Conservation (phyloP, 2,888 invertebrate species). For the Idaea dimidiata region DNA sequence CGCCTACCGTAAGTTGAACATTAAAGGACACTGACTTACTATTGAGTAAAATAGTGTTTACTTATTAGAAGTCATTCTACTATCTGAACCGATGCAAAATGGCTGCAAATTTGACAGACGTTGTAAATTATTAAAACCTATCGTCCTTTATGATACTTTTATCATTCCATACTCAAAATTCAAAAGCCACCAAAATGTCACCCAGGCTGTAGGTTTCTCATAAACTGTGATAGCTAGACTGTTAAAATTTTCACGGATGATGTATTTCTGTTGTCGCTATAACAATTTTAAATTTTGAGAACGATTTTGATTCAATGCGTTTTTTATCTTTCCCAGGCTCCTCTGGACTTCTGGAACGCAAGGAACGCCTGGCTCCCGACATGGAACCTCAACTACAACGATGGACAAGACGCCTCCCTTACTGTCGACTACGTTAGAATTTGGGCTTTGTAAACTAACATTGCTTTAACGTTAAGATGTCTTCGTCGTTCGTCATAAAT, state of each 20-base stretch:
- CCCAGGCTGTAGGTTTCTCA: too few species aligned
- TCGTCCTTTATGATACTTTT: too few species aligned
- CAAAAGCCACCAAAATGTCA: too few species aligned
- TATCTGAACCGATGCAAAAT: too few species aligned
- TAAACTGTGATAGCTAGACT: too few species aligned
- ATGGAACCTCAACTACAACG: constrained; percentile 77
- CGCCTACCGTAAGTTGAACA: constrained; percentile 66
- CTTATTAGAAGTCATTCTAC: too few species aligned
- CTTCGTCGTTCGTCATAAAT: too few species aligned
- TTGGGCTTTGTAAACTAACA: constrained; percentile 76
- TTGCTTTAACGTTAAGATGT: not conserved
- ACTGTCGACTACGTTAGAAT: constrained; percentile 85
- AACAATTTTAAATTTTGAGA: not conserved
- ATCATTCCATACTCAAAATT: too few species aligned
- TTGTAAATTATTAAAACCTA: too few species aligned
- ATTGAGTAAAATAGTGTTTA: not conserved
- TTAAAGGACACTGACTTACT: not conserved
- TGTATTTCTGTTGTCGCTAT: too few species aligned
- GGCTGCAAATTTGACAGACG: too few species aligned
- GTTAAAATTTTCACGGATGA: too few species aligned
- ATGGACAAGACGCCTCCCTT: constrained; percentile 80
- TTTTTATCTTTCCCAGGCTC: constrained; percentile 52
- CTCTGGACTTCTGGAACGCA: constrained; percentile 83
- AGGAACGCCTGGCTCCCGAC: constrained; percentile 79
- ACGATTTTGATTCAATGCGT: not conserved